These are phyloP conservation scores for Pipra filicauda DNA, from an alignment of 2,113 vertebrate species.

Conservation along the genomic window DNA sequence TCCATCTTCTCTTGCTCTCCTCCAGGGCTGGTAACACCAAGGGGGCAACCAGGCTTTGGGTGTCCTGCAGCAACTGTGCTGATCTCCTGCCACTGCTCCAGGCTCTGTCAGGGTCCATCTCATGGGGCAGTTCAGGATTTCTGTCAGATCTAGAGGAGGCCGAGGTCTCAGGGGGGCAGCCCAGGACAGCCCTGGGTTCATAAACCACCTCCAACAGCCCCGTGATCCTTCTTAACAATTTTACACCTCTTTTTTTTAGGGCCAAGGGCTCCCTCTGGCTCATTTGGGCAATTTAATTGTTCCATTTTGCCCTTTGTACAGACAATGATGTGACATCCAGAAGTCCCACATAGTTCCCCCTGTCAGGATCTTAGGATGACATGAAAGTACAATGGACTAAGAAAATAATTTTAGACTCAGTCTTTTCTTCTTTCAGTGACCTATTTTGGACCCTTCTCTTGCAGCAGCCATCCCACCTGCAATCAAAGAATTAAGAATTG, in stretches of 20 bases:
- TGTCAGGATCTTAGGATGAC: neutral
- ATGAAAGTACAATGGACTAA: neutral
- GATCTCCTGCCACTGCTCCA: neutral
- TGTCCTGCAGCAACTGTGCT: rapidly evolving
- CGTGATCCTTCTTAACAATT: neutral
- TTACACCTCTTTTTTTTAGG: neutral
- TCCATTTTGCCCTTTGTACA: neutral
- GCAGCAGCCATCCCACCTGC: neutral
- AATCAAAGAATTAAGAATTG: neutral
- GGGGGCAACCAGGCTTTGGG: neutral
- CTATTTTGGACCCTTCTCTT: neutral
- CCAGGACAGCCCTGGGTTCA: rapidly evolving
- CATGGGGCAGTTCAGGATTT: rapidly evolving
- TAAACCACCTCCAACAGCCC: neutral
- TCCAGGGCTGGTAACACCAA: rapidly evolving
- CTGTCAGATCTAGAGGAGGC: neutral
- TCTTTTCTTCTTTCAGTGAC: neutral
- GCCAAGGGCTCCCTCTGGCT: neutral
- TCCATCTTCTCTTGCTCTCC: neutral
- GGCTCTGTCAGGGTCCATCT: neutral
- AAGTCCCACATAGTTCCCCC: neutral
- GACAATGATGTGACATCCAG: neutral
- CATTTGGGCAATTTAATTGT: neutral
- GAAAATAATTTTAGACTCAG: neutral
- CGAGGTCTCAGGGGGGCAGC: neutral